Conservation (phyloP, 2,888 invertebrate genomes). For the Nyleta sp. region DNA sequence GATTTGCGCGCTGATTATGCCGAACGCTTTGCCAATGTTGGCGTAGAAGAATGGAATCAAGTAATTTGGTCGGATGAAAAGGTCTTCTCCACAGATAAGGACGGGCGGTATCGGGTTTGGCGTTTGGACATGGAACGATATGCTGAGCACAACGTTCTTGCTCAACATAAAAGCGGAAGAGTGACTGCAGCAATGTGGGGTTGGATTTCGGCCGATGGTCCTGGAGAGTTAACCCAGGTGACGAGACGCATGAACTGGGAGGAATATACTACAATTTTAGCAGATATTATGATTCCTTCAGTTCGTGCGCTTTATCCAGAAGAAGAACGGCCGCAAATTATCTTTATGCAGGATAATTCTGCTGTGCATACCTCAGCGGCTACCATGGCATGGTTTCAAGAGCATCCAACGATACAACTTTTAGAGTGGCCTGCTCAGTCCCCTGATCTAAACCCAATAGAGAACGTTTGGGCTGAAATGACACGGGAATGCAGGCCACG, state of each 20-base stretch:
- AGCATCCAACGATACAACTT: too few relatives aligned
- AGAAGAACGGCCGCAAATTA: neutral
- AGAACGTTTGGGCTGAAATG: too few relatives aligned
- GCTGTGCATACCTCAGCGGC: neutral
- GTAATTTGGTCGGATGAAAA: conserved; percentile 47
- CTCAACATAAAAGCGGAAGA: neutral
- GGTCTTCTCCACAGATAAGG: conserved; percentile 16
- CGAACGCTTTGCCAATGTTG: too few relatives aligned
- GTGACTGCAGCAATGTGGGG: conserved; percentile 1
- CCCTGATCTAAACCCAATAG: too few relatives aligned
- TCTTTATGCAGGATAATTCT: conserved; percentile 4
- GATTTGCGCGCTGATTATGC: neutral
- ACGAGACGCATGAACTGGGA: conserved; percentile 8
- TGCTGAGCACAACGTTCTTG: neutral
- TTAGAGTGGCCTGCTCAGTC: too few relatives aligned
- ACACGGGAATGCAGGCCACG: too few relatives aligned
- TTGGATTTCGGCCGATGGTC: conserved; percentile 5
- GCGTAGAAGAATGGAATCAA: conserved; percentile 13
- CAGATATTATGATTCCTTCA: conserved; percentile 12
- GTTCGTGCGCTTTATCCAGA: conserved; percentile 1
- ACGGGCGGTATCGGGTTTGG: conserved; percentile 3
- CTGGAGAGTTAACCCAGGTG: neutral
- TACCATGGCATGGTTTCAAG: too few relatives aligned
- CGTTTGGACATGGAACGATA: neutral
- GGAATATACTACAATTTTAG: conserved; percentile 9